Conservation (phyloP, 1,140 invertebrate genomes). For the Cryptotermes secundus region DNA sequence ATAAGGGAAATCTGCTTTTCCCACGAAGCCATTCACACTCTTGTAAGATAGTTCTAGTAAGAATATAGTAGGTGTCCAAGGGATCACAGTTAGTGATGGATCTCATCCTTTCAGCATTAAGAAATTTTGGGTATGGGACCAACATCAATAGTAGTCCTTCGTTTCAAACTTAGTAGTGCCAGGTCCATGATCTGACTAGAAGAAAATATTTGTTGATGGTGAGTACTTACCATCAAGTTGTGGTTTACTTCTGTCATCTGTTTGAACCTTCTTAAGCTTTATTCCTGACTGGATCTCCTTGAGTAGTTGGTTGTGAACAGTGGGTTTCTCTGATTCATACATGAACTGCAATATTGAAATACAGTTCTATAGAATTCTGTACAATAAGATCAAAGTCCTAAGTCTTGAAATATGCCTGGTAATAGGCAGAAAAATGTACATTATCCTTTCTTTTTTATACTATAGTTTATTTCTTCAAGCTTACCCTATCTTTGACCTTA, state of each 20-base stretch:
- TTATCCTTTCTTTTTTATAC: not conserved
- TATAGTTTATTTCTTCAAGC: slow-evolving; percentile 28
- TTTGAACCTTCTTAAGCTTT: slow-evolving; percentile 71
- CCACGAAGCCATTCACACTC: too few species aligned
- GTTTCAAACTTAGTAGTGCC: not conserved
- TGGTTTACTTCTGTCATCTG: slow-evolving; percentile 84
- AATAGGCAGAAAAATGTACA: not conserved
- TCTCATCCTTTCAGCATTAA: too few species aligned
- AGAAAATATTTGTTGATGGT: not conserved
- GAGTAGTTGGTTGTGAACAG: slow-evolving; percentile 78
- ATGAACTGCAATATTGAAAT: slow-evolving; percentile 67
- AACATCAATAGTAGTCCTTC: too few species aligned
- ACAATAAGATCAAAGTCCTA: not conserved
- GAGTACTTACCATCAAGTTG: slow-evolving; percentile 59
- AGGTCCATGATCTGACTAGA: not conserved
- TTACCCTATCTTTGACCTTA: slow-evolving; percentile 59
- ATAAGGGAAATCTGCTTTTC: too few species aligned
- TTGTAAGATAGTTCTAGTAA: too few species aligned
- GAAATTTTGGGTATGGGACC: too few species aligned
- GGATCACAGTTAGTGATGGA: too few species aligned
- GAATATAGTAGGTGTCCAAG: too few species aligned
- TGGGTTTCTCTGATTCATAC: slow-evolving; percentile 83
- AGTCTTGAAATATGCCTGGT: not conserved
- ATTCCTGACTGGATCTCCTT: slow-evolving; percentile 81
- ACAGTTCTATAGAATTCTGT: too few species aligned